Base-by-base conservation (phyloP, 2,888 invertebrate species). In the Blastobasis adustella region DNA sequence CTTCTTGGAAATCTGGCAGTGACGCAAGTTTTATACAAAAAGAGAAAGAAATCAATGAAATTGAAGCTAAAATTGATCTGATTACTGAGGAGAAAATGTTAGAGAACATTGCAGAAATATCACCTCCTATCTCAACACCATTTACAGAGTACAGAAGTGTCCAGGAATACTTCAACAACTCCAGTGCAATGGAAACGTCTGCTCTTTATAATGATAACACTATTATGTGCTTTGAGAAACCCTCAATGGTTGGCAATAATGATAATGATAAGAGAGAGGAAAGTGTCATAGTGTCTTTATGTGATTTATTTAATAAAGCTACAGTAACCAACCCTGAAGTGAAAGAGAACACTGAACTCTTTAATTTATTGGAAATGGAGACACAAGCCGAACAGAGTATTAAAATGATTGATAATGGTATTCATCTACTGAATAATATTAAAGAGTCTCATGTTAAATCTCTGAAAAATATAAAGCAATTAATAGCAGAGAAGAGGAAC, bases 1-100 rank as follows among this genome's bases (percentile, higher is more conserved):
- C 71, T 47, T 84, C 83, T 5, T 80, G 75, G 67, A 79, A 78
- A 57, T 82, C 81, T 0, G 78, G 74, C 49, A 71, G 77, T 61
- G 86, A 88, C 59, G 70, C 71, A 6, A 87, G 87, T 62, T 88
- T 88, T 50, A 61, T 88, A 46, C 73, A 71, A 61, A 79, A 70
- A 39, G 87, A 88, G 49, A 81, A 79, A 58, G 77, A 83, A 52
- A 79, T 85, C 37, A 66, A 80, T 56, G 76, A 78, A 38, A 56
- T 67, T 48, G 79, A 81, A 50, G 70, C 69, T 45, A 77, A 74
- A 57, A 58, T 57, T 4, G 66, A 70, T 53, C 66, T 60, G 7
- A 52, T 74, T 48, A 45, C 58, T 39, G 66, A 77, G 45, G 70
- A 76, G 53, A 59, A 57, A 9, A 72, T 70, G 10, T 59, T 79